Evolutionary conservation across 2,113 vertebrate genomes (phyloP).

Genomic region (Urocynchramus pylzowi): DNA sequence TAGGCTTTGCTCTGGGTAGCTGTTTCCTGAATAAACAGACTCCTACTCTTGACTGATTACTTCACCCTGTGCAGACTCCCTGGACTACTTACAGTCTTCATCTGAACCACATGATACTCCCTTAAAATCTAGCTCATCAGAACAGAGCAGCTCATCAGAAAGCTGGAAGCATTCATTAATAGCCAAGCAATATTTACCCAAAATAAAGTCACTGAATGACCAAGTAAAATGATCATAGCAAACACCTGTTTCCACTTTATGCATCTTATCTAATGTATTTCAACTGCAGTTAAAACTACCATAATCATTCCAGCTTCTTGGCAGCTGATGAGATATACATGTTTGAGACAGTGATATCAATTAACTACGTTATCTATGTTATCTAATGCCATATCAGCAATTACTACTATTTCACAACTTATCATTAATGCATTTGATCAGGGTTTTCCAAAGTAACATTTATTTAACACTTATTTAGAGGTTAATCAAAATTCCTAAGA

Average conservation of each 20-base stretch:
- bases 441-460: constrained; percentile 64
- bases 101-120: constrained; percentile 19
- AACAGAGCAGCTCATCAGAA: constrained; percentile 43
- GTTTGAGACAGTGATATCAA: constrained; percentile 62
- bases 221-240: constrained; percentile 11
- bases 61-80: background rate
- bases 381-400: constrained; percentile 53
- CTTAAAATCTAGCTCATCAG: constrained; percentile 33
- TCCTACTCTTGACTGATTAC: background rate
- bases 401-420: constrained; percentile 69
- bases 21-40: background rate
- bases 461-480: constrained; percentile 73
- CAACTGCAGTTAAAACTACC: constrained; percentile 8
- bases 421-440: constrained; percentile 68
- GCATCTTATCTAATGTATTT: background rate
- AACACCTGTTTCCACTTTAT: constrained; percentile 32
- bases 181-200: constrained; percentile 23
- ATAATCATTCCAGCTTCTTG: constrained; percentile 6
- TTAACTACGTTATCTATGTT: constrained; percentile 54
- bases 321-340: constrained; percentile 56
- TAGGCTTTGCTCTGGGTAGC: background rate
- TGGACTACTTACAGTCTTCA: constrained; percentile 26
- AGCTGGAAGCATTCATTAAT: constrained; percentile 37
- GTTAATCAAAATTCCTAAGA: constrained; percentile 72
- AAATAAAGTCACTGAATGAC: constrained; percentile 47